Percentiles rank a stretch among this genome's conserved stretches.
These are phyloP conservation scores for Axinella damicornis DNA, from an alignment of 37 sponge, comb jelly and placozoan genomes.

Conservation along the genomic window DNA sequence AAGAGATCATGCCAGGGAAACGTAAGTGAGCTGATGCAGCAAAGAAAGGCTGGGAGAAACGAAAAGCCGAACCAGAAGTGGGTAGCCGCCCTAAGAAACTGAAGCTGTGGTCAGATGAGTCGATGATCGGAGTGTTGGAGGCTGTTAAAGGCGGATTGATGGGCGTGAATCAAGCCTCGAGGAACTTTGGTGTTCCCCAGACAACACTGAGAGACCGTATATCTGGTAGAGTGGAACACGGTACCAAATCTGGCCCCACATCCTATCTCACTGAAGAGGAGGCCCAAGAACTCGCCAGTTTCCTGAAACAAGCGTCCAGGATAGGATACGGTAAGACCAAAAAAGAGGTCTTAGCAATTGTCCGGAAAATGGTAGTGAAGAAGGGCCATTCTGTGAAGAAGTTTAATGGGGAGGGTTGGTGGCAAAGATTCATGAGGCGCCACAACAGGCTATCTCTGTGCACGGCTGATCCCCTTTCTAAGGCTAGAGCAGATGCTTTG, in stretches of 20 bases:
- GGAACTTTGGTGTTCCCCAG: neutral
- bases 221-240: neutral
- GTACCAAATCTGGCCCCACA: neutral
- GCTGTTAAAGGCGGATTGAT: constrained; percentile 1
- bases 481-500: constrained; percentile 22
- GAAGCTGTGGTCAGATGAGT: neutral
- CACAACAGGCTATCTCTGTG: neutral
- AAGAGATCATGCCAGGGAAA: no score
- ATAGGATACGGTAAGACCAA: neutral
- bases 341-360: constrained; percentile 9
- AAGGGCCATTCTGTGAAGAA: neutral
- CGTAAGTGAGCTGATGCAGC: no score
- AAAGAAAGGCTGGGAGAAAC: no score
- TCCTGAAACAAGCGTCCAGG: neutral
- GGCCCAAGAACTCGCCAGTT: neutral
- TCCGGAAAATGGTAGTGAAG: neutral
- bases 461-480: neutral
- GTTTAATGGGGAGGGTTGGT: neutral
- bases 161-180: constrained; percentile 1
- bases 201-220: neutral
- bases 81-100: constrained; percentile 12
- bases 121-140: constrained; percentile 4
- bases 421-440: constrained; percentile 1
- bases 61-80: no score
- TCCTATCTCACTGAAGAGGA: constrained; percentile 7